Evolutionary conservation across 2,888 invertebrate genomes (phyloP), one percentile per base, ranked within the genome.

Genomic region (Torymus aiolomorphi): DNA sequence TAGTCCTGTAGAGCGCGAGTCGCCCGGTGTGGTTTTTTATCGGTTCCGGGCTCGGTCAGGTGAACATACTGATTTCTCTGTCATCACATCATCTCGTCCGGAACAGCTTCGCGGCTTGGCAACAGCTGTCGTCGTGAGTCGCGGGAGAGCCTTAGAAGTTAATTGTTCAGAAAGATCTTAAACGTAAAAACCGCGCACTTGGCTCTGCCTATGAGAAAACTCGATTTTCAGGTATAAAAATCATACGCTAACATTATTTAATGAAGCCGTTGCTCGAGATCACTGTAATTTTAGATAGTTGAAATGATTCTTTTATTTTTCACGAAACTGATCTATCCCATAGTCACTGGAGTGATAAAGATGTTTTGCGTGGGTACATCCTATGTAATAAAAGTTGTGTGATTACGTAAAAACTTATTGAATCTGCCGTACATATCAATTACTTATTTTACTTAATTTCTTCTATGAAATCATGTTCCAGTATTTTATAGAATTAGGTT

Each of bases 1-100:
- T 8, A 81, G 31, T 20, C 14, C 11, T 18, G n/a, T 31, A 24
- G 31, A 52, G 5, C 66, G 61, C 10, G 67, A 14, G 24, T 54
- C 54, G 56, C 18, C 18, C 24, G 51, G 16, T 61, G 54, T 24
- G 63, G 78, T 82, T 83, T 82, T 85, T 84, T 83, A 80, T 83
- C 82, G 80, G 81, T 80, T 82, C 81, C 80, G 80, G 78, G 76
- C 82, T 82, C 82, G 84, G 81, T 78, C 73, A 76, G 79, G 70
- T 79, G 82, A 78, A 63, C 67, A 80, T 80, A 82, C 79, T 80
- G 84, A 83, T 85, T 84, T 85, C 85, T 85, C 85, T 83, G 84
- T 84, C 83, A 80, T 78, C 82, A 51, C 75, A 83, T 84, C 84
- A 84, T 81, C 84, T 84, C 83, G 83, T 82, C 85, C 82, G 84